A percentile compares a stretch with the other conserved stretches of the same genome.
Conservation (phyloP, 2,888 invertebrate species). For the Cylindroiulus punctatus region DNA sequence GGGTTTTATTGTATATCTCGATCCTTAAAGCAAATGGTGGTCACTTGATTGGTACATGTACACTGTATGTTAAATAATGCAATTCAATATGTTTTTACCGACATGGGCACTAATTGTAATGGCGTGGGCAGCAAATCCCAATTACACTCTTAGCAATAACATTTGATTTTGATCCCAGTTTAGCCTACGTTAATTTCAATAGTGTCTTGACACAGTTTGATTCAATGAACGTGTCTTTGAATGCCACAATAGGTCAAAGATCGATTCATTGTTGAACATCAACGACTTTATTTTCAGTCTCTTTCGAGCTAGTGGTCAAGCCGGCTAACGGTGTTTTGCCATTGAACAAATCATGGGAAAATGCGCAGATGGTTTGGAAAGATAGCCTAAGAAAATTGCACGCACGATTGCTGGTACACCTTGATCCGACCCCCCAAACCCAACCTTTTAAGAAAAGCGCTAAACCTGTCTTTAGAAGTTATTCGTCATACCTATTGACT, state of each 20-base stretch:
- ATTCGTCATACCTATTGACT: neutral
- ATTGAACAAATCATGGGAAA: neutral
- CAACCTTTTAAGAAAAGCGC: neutral
- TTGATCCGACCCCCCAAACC: neutral
- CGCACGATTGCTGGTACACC: neutral
- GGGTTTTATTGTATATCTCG: too few relatives aligned
- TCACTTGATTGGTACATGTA: too few relatives aligned
- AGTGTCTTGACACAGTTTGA: neutral
- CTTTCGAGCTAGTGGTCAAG: neutral
- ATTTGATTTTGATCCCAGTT: too few relatives aligned
- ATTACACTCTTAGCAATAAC: neutral
- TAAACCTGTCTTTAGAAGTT: constrained; percentile 14
- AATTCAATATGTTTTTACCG: too few relatives aligned
- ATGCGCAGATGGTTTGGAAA: neutral
- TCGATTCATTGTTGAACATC: neutral
- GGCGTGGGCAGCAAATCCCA: neutral
- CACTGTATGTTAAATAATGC: too few relatives aligned
- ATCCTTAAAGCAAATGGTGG: too few relatives aligned
- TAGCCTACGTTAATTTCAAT: too few relatives aligned
- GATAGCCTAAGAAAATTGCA: neutral
- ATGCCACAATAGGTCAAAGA: neutral
- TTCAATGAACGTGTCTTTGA: neutral
- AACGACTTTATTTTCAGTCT: neutral
- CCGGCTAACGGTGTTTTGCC: constrained; percentile 22
- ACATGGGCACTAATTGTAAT: too few relatives aligned